Conservation (phyloP, 2,888 invertebrate species). For the Operophtera brumata region DNA sequence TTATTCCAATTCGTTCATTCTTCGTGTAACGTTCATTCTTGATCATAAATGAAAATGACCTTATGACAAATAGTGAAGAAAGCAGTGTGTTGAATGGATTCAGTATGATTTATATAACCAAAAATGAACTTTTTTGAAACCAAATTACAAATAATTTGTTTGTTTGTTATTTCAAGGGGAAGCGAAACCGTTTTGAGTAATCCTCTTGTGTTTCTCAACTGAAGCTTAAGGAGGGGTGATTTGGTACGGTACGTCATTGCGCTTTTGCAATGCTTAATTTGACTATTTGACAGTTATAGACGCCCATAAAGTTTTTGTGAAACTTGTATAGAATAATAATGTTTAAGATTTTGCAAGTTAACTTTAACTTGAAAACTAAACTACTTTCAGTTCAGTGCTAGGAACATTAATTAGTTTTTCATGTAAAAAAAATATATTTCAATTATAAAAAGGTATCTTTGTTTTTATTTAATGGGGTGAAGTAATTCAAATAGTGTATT, state of each 20-base stretch:
- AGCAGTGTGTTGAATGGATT: too few relatives aligned
- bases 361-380: too few relatives aligned
- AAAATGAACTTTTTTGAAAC: not conserved
- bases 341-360: too few relatives aligned
- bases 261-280: constrained; percentile 37
- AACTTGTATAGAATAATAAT: not conserved
- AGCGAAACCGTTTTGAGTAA: constrained; percentile 22
- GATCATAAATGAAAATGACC: too few relatives aligned
- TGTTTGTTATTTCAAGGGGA: constrained; percentile 1
- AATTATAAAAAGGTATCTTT: too few relatives aligned
- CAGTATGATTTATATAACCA: not conserved
- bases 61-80: too few relatives aligned
- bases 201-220: constrained; percentile 17
- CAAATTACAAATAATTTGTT: not conserved
- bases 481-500: too few relatives aligned
- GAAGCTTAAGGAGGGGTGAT: constrained; percentile 55
- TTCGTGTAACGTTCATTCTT: not conserved
- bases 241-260: constrained; percentile 59
- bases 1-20: not conserved
- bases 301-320: constrained; percentile 3
- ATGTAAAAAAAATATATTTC: too few relatives aligned
- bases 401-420: too few relatives aligned
- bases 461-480: too few relatives aligned
- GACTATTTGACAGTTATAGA: constrained; percentile 24
- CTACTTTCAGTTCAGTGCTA: too few relatives aligned